Percentiles rank a stretch among this genome's conserved stretches.
phyloP scores from a whole-genome alignment of 2,113 vertebrate genomes.

The Zingel zingel region DNA sequence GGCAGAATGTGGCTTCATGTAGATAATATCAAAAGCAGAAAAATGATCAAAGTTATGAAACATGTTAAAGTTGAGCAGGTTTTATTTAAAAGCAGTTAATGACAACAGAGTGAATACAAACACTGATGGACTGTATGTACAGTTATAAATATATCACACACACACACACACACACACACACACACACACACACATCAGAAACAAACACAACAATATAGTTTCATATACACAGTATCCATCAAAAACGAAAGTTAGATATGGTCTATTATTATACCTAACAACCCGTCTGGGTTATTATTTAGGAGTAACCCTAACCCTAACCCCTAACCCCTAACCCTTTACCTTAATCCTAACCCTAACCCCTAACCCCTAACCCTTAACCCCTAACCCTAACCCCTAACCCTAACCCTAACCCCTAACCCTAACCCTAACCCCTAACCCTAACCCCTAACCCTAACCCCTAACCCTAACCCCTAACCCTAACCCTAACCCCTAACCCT shows the following conservation, averaged over 20 bases:
- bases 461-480: no score
- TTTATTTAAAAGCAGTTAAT: constrained; percentile 16
- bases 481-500: no score
- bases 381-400: no score
- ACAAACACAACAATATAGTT: background rate
- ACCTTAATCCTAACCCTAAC: no score
- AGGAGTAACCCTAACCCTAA: no score
- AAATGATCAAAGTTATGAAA: background rate
- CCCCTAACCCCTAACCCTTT: no score
- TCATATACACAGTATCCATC: background rate
- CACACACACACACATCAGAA: background rate
- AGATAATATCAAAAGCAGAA: background rate
- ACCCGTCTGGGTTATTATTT: no score
- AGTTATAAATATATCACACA: constrained; percentile 57
- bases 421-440: no score
- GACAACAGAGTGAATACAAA: constrained; percentile 27
- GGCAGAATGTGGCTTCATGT: background rate
- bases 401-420: no score
- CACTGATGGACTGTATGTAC: constrained; percentile 29
- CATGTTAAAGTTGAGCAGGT: constrained; percentile 9
- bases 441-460: no score
- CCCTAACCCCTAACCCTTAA: no score
- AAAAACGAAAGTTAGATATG: background rate
- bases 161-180: constrained; percentile 9
- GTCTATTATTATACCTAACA: no score